These are phyloP conservation scores for Drosophila siamana DNA, from an alignment of 2,888 invertebrate genomes.

Conservation along the genomic window DNA sequence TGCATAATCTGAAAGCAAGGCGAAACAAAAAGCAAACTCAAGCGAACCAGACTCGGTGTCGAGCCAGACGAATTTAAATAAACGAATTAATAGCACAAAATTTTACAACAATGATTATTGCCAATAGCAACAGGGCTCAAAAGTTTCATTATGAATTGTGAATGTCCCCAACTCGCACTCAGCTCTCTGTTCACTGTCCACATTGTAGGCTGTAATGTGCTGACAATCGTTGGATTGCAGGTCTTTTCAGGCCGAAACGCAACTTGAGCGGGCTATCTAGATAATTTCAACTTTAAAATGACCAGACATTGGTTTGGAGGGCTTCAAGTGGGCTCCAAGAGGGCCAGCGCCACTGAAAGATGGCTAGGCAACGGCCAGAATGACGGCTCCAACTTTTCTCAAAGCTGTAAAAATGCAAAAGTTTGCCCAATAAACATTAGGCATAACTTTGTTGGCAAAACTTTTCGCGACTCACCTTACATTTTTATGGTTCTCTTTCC, in stretches of 20 bases:
- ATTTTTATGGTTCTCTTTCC: slow-evolving; percentile 40
- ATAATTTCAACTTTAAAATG: slow-evolving; percentile 78
- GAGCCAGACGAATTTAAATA: slow-evolving; percentile 63
- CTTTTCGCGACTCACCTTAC: slow-evolving; percentile 61
- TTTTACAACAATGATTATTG: slow-evolving; percentile 61
- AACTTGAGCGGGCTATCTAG: slow-evolving; percentile 53
- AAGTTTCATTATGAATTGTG: slow-evolving; percentile 58
- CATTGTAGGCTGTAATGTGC: slow-evolving; percentile 64
- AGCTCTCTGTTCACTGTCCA: not conserved
- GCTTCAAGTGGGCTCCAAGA: slow-evolving; percentile 4
- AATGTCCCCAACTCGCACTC: slow-evolving; percentile 15
- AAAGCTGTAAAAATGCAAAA: slow-evolving; percentile 78
- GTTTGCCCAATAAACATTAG: slow-evolving; percentile 78
- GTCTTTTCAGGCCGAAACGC: slow-evolving; percentile 25
- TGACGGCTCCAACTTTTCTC: slow-evolving; percentile 54
- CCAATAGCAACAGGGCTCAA: slow-evolving; percentile 56
- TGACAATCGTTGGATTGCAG: slow-evolving; percentile 69
- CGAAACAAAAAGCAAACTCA: slow-evolving; percentile 23
- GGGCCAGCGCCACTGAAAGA: no score
- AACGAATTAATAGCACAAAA: slow-evolving; percentile 61
- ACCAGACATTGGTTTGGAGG: slow-evolving; percentile 36
- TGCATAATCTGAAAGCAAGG: slow-evolving; percentile 50
- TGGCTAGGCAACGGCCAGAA: slow-evolving; percentile 56
- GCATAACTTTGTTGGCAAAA: slow-evolving; percentile 63
- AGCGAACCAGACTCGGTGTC: not conserved